A percentile compares a stretch with the other conserved stretches of the same genome.
These are phyloP conservation scores for Drosophila baimaii DNA, from an alignment of 1,140 invertebrate genomes.

Conservation along the genomic window DNA sequence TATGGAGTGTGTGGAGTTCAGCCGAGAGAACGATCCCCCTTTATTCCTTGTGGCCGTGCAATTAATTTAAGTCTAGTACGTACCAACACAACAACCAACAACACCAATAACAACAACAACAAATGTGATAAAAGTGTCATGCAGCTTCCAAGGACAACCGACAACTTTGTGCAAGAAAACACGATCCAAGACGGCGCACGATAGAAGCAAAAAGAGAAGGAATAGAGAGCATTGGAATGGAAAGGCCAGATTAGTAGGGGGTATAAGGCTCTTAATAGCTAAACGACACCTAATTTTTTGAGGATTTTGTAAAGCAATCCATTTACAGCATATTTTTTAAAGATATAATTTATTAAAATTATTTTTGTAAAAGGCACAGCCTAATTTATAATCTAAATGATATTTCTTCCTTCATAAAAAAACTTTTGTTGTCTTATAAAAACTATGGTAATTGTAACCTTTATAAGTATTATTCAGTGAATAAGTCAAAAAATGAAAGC, in stretches of 20 bases:
- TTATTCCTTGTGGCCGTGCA: constrained; percentile 43
- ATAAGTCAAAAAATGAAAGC: not conserved
- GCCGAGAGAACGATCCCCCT: not conserved
- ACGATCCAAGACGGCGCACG: constrained; percentile 40
- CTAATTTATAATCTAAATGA: not conserved
- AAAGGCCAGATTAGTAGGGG: constrained; percentile 3
- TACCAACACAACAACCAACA: constrained; percentile 69
- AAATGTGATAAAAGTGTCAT: constrained; percentile 80
- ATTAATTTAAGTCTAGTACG: constrained; percentile 79
- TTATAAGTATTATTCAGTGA: not conserved
- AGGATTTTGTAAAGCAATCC: not conserved
- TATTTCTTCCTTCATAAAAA: not conserved
- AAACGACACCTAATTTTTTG: not conserved
- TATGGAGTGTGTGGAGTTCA: not conserved
- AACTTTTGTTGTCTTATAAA: not conserved
- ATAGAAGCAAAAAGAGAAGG: constrained; percentile 12
- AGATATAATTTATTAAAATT: not conserved
- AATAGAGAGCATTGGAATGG: constrained; percentile 21
- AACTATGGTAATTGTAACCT: not conserved
- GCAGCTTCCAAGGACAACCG: constrained; percentile 69
- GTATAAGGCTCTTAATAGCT: constrained; percentile 11
- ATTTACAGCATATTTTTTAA: not conserved
- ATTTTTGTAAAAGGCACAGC: not conserved
- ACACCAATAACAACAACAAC: constrained; percentile 50
- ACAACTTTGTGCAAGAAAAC: constrained; percentile 29